A percentile compares a stretch with the other conserved stretches of the same genome.
phyloP scores from a whole-genome alignment of 2,113 vertebrate species.

The Pelecanus crispus region DNA sequence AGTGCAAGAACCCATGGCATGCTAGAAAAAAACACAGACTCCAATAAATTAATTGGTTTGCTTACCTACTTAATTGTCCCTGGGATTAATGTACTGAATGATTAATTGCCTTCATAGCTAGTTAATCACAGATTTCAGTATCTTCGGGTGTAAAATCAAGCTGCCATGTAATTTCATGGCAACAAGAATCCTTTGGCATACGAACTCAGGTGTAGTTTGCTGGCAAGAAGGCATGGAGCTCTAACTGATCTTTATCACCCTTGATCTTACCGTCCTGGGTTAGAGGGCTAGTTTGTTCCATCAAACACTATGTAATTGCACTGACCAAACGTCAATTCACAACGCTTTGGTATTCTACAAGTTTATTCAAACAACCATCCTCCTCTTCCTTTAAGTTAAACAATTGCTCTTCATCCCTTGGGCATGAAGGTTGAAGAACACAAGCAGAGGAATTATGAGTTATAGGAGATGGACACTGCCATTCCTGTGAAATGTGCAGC shows the following conservation, averaged over 20 bases:
- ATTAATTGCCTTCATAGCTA: conserved; percentile 22
- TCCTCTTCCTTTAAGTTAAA: neutral
- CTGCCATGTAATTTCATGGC: neutral
- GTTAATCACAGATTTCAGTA: neutral
- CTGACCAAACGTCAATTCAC: neutral
- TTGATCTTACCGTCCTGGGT: neutral
- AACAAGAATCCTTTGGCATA: neutral
- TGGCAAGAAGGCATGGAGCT: neutral
- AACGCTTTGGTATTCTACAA: neutral
- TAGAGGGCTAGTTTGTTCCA: neutral
- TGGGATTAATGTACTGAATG: neutral
- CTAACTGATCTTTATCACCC: neutral
- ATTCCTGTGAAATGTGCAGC: neutral
- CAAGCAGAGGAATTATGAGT: neutral
- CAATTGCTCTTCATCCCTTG: neutral
- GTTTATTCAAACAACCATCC: neutral
- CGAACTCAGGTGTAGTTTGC: neutral
- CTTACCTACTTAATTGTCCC: neutral
- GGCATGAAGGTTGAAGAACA: neutral
- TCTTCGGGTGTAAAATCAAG: neutral
- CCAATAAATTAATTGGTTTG: neutral
- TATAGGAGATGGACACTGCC: neutral
- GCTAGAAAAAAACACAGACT: neutral
- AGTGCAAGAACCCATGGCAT: neutral
- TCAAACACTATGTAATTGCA: neutral